These are phyloP conservation scores for Malacoraja senta DNA, from an alignment of 2,797 vertebrate species.

Conservation along the genomic window DNA sequence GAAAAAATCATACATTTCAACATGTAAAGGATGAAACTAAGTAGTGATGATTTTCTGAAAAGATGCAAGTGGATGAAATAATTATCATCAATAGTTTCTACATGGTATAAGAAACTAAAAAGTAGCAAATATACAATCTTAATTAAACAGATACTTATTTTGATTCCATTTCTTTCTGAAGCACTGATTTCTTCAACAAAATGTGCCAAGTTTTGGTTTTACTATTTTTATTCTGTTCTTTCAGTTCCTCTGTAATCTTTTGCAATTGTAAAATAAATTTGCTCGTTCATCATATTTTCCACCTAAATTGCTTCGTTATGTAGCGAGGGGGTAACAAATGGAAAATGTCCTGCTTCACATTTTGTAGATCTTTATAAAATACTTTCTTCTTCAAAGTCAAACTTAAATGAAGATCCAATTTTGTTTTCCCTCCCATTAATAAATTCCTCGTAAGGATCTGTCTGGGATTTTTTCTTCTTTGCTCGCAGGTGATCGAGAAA, in stretches of 20 bases:
- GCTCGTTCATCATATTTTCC: background rate
- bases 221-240: background rate
- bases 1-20: background rate
- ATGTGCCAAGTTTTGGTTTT: background rate
- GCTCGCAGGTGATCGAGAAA: slow-evolving; percentile 71
- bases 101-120: background rate
- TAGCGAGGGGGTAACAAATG: background rate
- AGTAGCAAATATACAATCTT: background rate
- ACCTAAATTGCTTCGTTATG: background rate
- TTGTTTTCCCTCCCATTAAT: slow-evolving; percentile 54
- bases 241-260: background rate
- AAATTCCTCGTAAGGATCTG: slow-evolving; percentile 73
- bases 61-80: background rate
- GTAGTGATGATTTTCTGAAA: background rate
- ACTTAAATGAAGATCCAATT: slow-evolving; percentile 64
- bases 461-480: slow-evolving; percentile 65
- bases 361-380: slow-evolving; percentile 62
- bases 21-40: background rate
- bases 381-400: slow-evolving; percentile 81
- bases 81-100: background rate
- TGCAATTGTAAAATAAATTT: background rate
- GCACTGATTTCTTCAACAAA: background rate
- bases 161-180: background rate
- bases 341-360: background rate
- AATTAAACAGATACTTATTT: background rate